Evolutionary conservation across 1,140 invertebrate species (phyloP), one percentile per base, ranked within the genome.

Genomic region (Oppia nitens): DNA sequence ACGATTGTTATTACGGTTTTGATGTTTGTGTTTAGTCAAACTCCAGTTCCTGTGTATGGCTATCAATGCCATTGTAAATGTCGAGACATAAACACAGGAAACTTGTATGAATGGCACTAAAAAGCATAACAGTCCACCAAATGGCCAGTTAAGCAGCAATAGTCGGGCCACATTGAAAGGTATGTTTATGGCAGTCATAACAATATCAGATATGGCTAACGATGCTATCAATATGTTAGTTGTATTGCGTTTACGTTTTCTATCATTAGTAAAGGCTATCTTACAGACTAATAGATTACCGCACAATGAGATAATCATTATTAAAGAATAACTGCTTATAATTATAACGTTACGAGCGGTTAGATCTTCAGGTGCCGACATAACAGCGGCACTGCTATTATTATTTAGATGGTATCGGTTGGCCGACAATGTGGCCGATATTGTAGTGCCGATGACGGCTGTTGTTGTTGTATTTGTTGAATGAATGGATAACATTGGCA

Each of bases 221-320:
- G 89, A 90, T 60, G 81, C 80, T 61, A 90, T 88, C 67, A 89
- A 87, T 66, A 83, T 84, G 66, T 90, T 90, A 1, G 86, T 90
- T 1, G 49, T 50, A 11, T 21, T 58, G 12, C 49, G 47, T 25
- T 24, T 24, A 20, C 29, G 14, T 20, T 23, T 17, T n/a, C n/a
- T n/a, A n/a, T n/a, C n/a, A 1, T 21, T 29, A 49, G 28, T 45
- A 32, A 58, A 58, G 12, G 56, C 49, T 14, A 58, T 24, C 20
- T 58, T 50, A 20, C 54, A 59, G 2, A 58, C 56, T 3, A 58
- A 26, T 40, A 23, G 24, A 32, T 58, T 58, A 14, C 56, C 56
- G 17, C 21, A 24, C 20, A 58, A 23, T 24, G 56, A 58, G 9
- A 58, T 24, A 3, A 58, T 26, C 2, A 58, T n/a, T 3, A 58